A percentile compares a stretch with the other conserved stretches of the same genome.
These are phyloP conservation scores for Sicus ferrugineus DNA, from an alignment of 2,888 invertebrate genomes.

Conservation along the genomic window DNA sequence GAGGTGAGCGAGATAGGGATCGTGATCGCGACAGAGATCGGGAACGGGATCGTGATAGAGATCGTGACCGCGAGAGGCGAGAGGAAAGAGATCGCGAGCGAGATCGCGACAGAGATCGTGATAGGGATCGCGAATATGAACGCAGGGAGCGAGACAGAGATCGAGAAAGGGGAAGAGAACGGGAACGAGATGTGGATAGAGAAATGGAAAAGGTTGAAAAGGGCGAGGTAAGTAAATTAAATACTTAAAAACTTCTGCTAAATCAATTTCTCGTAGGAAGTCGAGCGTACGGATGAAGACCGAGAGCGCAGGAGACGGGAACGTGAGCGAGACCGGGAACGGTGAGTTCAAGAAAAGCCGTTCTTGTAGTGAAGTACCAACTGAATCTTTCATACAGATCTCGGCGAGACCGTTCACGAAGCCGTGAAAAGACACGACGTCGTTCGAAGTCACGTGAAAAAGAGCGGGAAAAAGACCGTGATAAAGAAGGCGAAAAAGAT, in stretches of 20 bases:
- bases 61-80: constrained; percentile 57
- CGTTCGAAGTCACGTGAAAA: constrained; percentile 69
- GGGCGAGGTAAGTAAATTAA: constrained; percentile 55
- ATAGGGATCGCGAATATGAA: constrained; percentile 47
- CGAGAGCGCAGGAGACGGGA: constrained; percentile 54
- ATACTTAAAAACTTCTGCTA: constrained; percentile 38
- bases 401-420: constrained; percentile 55
- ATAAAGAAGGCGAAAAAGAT: constrained; percentile 37
- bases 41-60: constrained; percentile 65
- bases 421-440: constrained; percentile 67
- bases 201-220: constrained; percentile 62
- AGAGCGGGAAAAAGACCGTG: constrained; percentile 51
- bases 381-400: constrained; percentile 29
- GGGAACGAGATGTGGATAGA: constrained; percentile 65
- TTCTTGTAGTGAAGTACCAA: neutral
- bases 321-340: constrained; percentile 53
- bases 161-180: constrained; percentile 64
- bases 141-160: constrained; percentile 40
- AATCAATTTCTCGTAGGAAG: constrained; percentile 37
- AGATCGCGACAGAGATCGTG: constrained; percentile 42
- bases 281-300: constrained; percentile 50
- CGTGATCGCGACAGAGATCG: constrained; percentile 46
- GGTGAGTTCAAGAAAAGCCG: constrained; percentile 23
- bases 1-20: constrained; percentile 39
- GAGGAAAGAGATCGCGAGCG: constrained; percentile 48